A percentile compares a stretch with the other conserved stretches of the same genome.
Conservation (phyloP, 1,140 invertebrate genomes). For the Caenorhabditis inopinata region DNA sequence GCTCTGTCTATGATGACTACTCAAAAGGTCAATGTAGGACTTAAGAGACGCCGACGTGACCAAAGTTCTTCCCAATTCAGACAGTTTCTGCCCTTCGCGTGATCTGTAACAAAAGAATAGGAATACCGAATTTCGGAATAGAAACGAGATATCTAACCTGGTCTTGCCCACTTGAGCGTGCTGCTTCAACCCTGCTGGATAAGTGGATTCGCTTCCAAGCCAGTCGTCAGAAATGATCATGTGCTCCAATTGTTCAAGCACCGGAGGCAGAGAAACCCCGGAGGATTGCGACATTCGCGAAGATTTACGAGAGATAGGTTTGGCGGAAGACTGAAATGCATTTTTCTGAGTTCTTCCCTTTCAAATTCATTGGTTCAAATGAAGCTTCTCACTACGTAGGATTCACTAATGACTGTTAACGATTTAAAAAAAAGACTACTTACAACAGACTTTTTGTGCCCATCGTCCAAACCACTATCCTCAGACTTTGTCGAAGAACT, state of each 20-base stretch:
- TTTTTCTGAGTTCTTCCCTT: too few species aligned
- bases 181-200: neutral
- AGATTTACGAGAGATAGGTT: slow-evolving; percentile 37
- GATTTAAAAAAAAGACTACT: too few species aligned
- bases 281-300: slow-evolving; percentile 42
- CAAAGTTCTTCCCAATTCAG: slow-evolving; percentile 49
- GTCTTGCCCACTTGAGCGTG: slow-evolving; percentile 37
- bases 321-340: slow-evolving; percentile 5
- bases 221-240: slow-evolving; percentile 53
- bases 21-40: slow-evolving; percentile 51
- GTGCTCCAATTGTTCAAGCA: slow-evolving; percentile 51
- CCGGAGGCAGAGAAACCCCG: slow-evolving; percentile 31
- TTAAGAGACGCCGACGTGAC: slow-evolving; percentile 49
- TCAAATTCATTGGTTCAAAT: too few species aligned
- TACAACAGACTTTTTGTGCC: slow-evolving; percentile 22
- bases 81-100: slow-evolving; percentile 42
- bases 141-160: neutral
- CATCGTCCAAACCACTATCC: slow-evolving; percentile 42
- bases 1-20: slow-evolving; percentile 50
- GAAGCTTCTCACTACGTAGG: too few species aligned
- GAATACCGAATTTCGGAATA: neutral
- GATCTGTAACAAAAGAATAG: neutral
- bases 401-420: too few species aligned
- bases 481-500: slow-evolving; percentile 43
- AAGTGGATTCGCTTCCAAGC: slow-evolving; percentile 46